Evolutionary conservation across 2,888 invertebrate genomes (phyloP), one percentile per base, ranked within the genome.

Genomic region (Tetragnatha montana): DNA sequence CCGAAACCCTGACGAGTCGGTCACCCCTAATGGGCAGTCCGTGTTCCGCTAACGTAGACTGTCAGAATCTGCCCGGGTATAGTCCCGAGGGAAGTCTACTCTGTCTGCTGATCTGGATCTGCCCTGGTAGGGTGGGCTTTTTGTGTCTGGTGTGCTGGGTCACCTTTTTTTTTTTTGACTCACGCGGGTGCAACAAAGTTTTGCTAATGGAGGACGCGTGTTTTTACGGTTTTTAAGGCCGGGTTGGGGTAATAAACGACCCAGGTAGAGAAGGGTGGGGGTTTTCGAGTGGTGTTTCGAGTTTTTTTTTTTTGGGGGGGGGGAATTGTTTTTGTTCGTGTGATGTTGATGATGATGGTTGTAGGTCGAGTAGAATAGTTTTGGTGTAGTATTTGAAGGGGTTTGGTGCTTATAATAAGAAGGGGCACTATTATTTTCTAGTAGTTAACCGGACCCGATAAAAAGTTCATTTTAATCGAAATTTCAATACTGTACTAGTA

Each of bases 201-300:
- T 81, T 60, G 49, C 85, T 89, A 89, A 89, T 89, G 89, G 89
- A 89, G 71, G 85, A 89, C 89, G 89, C 85, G 47, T 89, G 89
- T 89, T 89, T 89, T 89, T 89, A 89, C 89, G 89, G 89, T 89
- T 89, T 88, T 89, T 80, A 89, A 86, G 76, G 81, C 49, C 50
- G 51, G 69, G 19, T 8, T 82, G 35, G 79, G 69, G 60, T 88
- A 83, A 88, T 84, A 88, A 83, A 88, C 83, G 83, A 69, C 50
- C 71, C 19, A 17, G 71, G 14, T 74, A 17, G 74, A 12, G 35
- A 17, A 74, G n/a, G 21, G 70, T 81, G 47, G n/a, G 35, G 19
- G 70, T 75, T 75, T 47, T 75, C 6, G 35, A 35, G 35, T 35
- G 35, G 35, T 35, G 35, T 35, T 35, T 35, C 4, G 35, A 35